A percentile compares a stretch with the other conserved stretches of the same genome.
Evolutionary conservation across 2,113 vertebrate species (phyloP).

Genomic region (Anoura caudifer): DNA sequence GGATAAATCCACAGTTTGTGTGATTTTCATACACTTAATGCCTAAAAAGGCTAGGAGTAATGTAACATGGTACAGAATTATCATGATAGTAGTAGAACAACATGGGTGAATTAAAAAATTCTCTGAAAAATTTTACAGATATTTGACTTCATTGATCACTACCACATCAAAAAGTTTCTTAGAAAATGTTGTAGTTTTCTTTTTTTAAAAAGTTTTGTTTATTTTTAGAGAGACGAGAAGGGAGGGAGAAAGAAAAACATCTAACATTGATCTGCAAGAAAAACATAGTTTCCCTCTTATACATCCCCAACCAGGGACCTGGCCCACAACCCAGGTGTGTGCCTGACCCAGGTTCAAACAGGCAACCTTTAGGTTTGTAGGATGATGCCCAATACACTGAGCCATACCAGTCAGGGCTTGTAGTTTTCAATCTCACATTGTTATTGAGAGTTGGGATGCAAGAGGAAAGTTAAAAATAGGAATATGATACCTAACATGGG

Average conservation of each 20-base stretch:
- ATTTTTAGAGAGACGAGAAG: too few species aligned
- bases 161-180: neutral
- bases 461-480: neutral
- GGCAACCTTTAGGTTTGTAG: too few species aligned
- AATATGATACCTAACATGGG: neutral
- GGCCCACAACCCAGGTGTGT: too few species aligned
- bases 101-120: neutral
- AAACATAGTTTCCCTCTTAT: too few species aligned
- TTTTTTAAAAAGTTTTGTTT: too few species aligned
- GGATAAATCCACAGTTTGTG: neutral
- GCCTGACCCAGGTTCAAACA: too few species aligned
- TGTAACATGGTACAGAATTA: neutral
- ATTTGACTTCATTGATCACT: neutral
- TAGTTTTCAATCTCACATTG: neutral
- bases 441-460: neutral
- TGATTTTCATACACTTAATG: neutral
- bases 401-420: too few species aligned
- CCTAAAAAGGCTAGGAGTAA: neutral
- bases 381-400: too few species aligned
- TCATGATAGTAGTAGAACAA: neutral
- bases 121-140: neutral
- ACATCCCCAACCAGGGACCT: too few species aligned
- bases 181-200: neutral
- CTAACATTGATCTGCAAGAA: too few species aligned
- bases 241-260: too few species aligned